Evolutionary conservation across 2,888 invertebrate species (phyloP).

Genomic region (Clunio marinus): DNA sequence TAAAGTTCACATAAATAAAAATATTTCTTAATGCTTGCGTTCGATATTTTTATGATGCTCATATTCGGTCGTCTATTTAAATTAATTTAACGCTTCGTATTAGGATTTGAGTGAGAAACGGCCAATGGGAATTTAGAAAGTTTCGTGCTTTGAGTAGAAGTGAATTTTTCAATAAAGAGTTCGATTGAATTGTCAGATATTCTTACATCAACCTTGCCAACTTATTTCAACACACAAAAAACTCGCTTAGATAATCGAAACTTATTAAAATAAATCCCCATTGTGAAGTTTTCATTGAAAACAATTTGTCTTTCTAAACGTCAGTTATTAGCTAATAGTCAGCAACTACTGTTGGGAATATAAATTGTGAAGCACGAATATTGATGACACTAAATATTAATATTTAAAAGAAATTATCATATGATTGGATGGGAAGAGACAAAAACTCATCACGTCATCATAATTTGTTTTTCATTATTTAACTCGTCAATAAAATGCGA

Average conservation of each 20-base stretch:
- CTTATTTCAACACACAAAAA: too few species aligned
- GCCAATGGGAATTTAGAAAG: too few species aligned
- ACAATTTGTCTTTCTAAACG: too few species aligned
- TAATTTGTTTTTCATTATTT: not conserved
- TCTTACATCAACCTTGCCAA: too few species aligned
- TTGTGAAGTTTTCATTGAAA: too few species aligned
- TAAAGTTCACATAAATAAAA: conserved; percentile 6
- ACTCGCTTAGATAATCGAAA: too few species aligned
- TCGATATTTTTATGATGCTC: not conserved
- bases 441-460: not conserved
- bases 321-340: too few species aligned
- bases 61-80: not conserved
- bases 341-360: too few species aligned
- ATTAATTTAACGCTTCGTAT: not conserved
- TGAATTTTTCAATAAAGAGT: not conserved
- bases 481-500: not conserved
- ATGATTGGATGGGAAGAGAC: too few species aligned
- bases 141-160: not conserved
- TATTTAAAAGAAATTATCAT: not conserved
- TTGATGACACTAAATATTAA: not conserved
- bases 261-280: too few species aligned
- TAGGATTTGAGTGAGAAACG: not conserved
- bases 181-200: too few species aligned
- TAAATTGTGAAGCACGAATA: not conserved
- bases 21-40: not conserved